Evolutionary conservation across 2,797 vertebrate species (phyloP).

Genomic region (Ibycter americanus): DNA sequence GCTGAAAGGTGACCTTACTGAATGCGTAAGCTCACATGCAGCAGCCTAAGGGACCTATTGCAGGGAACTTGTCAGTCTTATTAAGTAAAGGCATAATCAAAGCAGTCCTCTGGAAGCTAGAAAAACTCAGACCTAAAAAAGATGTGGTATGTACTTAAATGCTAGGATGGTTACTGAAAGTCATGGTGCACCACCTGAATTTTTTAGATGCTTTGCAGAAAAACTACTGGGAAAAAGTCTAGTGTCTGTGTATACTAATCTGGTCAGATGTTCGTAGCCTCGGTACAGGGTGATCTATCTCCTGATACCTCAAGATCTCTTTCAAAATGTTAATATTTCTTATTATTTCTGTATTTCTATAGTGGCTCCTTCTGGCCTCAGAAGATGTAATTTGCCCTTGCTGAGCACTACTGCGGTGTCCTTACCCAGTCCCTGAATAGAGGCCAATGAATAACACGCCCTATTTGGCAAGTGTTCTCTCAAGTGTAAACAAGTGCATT

Average conservation of each 20-base stretch:
- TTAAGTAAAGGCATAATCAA: not conserved
- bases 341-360: not conserved
- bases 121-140: not conserved
- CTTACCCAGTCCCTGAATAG: not conserved
- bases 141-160: not conserved
- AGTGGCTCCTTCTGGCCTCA: not conserved
- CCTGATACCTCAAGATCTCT: not conserved
- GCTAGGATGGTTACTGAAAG: not conserved
- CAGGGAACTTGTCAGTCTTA: not conserved
- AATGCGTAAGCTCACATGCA: rapidly evolving
- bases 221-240: not conserved
- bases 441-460: slow-evolving; percentile 25
- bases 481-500: not conserved
- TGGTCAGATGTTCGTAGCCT: not conserved
- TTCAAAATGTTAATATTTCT: not conserved
- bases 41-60: not conserved
- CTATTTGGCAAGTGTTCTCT: slow-evolving; percentile 44
- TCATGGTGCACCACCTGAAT: not conserved
- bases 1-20: not conserved
- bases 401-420: not conserved
- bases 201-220: not conserved
- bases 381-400: not conserved
- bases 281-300: not conserved
- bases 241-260: not conserved
- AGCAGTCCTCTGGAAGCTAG: not conserved